Percentiles rank a stretch among this genome's conserved stretches.
These are phyloP conservation scores for Tuta absoluta DNA, from an alignment of 2,888 invertebrate species.

Conservation along the genomic window DNA sequence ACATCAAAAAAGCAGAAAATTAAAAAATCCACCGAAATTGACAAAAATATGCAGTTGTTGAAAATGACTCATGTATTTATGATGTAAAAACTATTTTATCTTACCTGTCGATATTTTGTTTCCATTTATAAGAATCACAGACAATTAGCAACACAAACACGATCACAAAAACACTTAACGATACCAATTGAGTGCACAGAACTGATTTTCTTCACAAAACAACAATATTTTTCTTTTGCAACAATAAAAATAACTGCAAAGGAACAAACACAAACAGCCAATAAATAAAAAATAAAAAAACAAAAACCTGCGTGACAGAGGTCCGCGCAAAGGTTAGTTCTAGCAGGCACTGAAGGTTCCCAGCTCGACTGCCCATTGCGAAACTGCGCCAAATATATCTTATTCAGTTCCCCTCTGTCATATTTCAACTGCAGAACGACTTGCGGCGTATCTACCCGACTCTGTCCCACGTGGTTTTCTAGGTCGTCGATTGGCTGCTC, in stretches of 20 bases:
- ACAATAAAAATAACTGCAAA: constrained; percentile 31
- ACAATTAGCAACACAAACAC: not conserved
- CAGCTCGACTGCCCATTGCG: constrained; percentile 52
- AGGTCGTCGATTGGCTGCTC: constrained; percentile 50
- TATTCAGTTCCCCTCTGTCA: constrained; percentile 70
- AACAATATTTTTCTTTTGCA: constrained; percentile 28
- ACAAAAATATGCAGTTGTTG: too few relatives aligned
- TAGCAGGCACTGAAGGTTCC: constrained; percentile 62
- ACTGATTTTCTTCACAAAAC: constrained; percentile 26
- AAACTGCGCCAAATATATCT: constrained; percentile 75
- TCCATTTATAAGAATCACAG: not conserved
- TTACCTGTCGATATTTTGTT: not conserved
- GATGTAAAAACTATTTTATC: not conserved
- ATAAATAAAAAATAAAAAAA: constrained; percentile 37
- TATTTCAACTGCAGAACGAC: constrained; percentile 75
- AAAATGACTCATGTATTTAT: too few relatives aligned
- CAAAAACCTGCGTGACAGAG: constrained; percentile 73
- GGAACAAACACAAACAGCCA: constrained; percentile 40
- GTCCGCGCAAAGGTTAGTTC: constrained; percentile 68
- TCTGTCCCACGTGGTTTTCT: constrained; percentile 45
- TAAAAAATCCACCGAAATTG: too few relatives aligned
- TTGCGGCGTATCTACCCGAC: constrained; percentile 61
- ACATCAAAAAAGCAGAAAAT: too few relatives aligned
- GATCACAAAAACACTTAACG: constrained; percentile 21
- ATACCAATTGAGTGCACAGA: constrained; percentile 30